These are phyloP conservation scores for Pseudachorutes palmiensis DNA, from an alignment of 1,140 invertebrate genomes.

Conservation along the genomic window DNA sequence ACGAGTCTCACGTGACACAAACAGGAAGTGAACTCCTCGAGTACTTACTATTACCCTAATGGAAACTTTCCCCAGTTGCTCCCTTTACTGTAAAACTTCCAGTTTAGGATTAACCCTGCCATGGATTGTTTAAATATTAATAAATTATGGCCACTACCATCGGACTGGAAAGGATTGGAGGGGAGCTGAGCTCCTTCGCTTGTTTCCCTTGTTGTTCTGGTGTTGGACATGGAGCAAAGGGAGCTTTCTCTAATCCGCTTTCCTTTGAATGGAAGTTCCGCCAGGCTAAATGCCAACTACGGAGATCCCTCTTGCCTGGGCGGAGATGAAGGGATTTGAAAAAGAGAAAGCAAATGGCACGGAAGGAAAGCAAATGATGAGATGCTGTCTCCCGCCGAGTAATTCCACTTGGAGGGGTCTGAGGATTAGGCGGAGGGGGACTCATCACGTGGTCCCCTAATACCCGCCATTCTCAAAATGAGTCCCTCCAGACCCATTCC, in stretches of 20 bases:
- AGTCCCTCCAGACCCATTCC: slow-evolving; percentile 11
- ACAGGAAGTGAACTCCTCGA: neutral
- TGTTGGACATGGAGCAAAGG: no score
- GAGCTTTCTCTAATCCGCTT: slow-evolving; percentile 7
- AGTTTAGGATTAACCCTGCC: no score
- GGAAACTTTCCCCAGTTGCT: neutral
- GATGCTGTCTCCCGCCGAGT: neutral
- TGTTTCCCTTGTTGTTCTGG: neutral
- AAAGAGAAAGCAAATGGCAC: neutral
- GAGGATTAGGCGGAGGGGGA: neutral
- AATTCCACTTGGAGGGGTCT: neutral
- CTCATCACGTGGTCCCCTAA: neutral
- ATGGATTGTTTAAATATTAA: neutral
- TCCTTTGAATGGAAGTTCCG: neutral
- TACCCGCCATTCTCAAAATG: neutral
- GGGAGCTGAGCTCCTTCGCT: neutral
- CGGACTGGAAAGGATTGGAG: neutral
- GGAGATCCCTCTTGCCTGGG: neutral
- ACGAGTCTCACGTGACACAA: neutral
- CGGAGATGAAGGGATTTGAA: slow-evolving; percentile 1
- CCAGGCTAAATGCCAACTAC: slow-evolving; percentile 7
- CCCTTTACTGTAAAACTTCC: no score
- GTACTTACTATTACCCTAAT: neutral
- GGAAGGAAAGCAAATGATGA: slow-evolving; percentile 5
- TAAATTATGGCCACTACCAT: neutral